These are phyloP conservation scores for Dexiosoma caninum DNA, from an alignment of 2,888 invertebrate genomes.

Conservation along the genomic window DNA sequence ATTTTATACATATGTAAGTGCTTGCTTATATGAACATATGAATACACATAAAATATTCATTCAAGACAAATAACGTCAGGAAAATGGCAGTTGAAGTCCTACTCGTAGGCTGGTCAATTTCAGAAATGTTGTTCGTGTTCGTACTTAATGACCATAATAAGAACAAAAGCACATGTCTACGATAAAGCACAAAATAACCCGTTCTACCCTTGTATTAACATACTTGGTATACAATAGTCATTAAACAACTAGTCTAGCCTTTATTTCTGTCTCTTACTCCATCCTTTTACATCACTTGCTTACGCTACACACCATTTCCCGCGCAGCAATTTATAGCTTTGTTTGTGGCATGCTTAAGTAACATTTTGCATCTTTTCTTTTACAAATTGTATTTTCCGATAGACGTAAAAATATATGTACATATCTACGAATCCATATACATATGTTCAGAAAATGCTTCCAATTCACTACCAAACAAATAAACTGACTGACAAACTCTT, in stretches of 20 bases:
- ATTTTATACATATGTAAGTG: slow-evolving; percentile 10
- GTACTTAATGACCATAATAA: slow-evolving; percentile 12
- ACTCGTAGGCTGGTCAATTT: slow-evolving; percentile 8
- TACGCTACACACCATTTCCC: background rate
- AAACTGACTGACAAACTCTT: slow-evolving; percentile 2
- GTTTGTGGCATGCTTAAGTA: slow-evolving; percentile 44
- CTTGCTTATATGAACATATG: too few relatives aligned
- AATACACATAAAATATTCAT: too few relatives aligned
- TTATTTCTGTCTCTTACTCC: slow-evolving; percentile 15
- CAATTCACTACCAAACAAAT: slow-evolving; percentile 2
- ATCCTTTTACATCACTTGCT: background rate
- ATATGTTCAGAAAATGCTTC: background rate
- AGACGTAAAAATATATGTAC: background rate
- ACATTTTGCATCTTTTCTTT: slow-evolving; percentile 58
- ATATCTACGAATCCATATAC: background rate
- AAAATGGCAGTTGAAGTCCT: slow-evolving; percentile 53
- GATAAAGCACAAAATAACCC: slow-evolving; percentile 27
- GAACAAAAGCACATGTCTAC: slow-evolving; percentile 30
- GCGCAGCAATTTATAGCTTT: slow-evolving; percentile 24
- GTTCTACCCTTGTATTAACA: slow-evolving; percentile 27
- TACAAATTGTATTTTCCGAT: slow-evolving; percentile 61
- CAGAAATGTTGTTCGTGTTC: slow-evolving; percentile 41
- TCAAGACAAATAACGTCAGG: slow-evolving; percentile 62
- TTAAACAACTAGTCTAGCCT: slow-evolving; percentile 33
- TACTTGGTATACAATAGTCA: too few relatives aligned